Evolutionary conservation across 2,113 vertebrate species (phyloP).

Genomic region (Edolisoma coerulescens): DNA sequence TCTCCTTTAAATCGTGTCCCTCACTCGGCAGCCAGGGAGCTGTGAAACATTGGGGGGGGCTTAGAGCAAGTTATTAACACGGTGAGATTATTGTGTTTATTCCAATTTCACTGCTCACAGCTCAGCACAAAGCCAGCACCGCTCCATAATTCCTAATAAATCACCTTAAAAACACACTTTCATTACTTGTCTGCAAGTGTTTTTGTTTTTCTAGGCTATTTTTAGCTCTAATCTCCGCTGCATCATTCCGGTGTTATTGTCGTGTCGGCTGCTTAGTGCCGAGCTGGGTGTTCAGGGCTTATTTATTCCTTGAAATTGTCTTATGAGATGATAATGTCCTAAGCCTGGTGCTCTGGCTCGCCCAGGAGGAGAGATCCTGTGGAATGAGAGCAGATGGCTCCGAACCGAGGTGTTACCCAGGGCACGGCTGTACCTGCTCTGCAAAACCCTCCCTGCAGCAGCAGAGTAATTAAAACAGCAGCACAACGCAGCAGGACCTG

Average conservation of each 20-base stretch:
- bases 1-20: neutral
- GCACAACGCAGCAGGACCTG: neutral
- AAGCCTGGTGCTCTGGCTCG: neutral
- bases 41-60: neutral
- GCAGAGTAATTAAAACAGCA: neutral
- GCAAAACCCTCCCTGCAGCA: neutral
- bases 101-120: constrained; percentile 19
- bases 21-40: neutral
- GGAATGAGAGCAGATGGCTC: constrained; percentile 47
- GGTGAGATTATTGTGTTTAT: neutral
- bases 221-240: neutral
- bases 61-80: neutral
- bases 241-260: neutral
- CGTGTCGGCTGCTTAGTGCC: neutral
- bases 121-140: neutral
- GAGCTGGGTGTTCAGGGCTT: neutral
- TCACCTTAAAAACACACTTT: neutral
- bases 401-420: neutral
- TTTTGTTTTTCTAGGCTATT: neutral
- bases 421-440: neutral
- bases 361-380: constrained; percentile 1
- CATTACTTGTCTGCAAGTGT: neutral
- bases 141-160: neutral
- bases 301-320: constrained; percentile 18
- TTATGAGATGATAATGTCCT: neutral